Evolutionary conservation across 2,113 vertebrate genomes (phyloP).

Genomic region (Cygnus buccinator): DNA sequence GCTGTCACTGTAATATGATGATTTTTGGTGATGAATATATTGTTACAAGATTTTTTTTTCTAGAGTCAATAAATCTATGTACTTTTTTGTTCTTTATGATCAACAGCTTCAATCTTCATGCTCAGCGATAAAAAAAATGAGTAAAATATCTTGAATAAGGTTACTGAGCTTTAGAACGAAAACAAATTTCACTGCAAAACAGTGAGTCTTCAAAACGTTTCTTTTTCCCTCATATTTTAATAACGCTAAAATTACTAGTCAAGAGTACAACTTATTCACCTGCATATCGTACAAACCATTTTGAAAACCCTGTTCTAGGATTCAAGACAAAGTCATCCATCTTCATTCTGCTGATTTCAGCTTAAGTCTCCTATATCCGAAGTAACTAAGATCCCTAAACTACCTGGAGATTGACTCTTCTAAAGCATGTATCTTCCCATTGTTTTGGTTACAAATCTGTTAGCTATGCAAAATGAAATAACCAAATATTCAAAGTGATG

Average conservation of each 20-base stretch:
- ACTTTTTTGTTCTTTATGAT: not conserved
- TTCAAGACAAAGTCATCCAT: not conserved
- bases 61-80: not conserved
- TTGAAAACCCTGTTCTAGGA: not conserved
- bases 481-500: not conserved
- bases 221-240: not conserved
- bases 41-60: not conserved
- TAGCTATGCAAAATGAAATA: not conserved
- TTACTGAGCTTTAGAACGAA: not conserved
- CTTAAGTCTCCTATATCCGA: not conserved
- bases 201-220: not conserved
- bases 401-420: not conserved
- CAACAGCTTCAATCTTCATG: not conserved
- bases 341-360: not conserved
- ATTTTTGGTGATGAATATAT: not conserved
- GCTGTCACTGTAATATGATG: not conserved
- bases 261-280: not conserved
- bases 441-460: not conserved
- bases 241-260: not conserved
- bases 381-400: not conserved
- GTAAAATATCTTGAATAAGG: not conserved
- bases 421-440: not conserved
- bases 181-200: not conserved
- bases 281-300: not conserved
- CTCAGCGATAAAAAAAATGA: not conserved